Base-by-base conservation (phyloP, 1,140 invertebrate genomes). In the Hycleus phaleratus region DNA sequence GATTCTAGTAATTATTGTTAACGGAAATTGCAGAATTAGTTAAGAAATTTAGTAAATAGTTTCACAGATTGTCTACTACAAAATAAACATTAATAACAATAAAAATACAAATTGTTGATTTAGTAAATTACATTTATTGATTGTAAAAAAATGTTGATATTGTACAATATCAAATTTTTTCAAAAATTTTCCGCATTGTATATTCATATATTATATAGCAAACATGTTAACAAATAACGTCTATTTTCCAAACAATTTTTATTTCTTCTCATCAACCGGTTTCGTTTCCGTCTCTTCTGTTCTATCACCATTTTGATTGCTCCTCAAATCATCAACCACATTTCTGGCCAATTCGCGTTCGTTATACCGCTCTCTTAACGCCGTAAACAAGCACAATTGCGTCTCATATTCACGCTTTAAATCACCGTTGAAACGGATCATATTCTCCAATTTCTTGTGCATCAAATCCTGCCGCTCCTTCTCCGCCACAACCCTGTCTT, bases 321-420 rank as follows among this genome's bases (percentile, higher is more conserved):
- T 12, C 18, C 50, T 58, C 38, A 66, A 57, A 43, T 60, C 44
- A 10, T 60, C 56, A 2, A 69, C 46, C 18, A 69, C 65, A 2
- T 61, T 63, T 49, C 58, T 50, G 9, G 70, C 68, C 38, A 71
- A 43, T 54, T 71, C 68, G 24, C 68, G 61, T 62, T 73, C 69
- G 24, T 58, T 64, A 49, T 74, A 74, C 9, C 66, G 61, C 38
- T 70, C 63, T 46, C 68, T 60, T 39, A 74, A 53, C 42, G 68
- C 68, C 4, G 81, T 82, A 69, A 90, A 90, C 25, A 89, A 77
- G 25, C 74, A 77, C 1, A 88, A 74, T 66, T 90, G 88, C 1
- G 81, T 84, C 64, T 87, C 82, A 62, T 90, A 90, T 70, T 90
- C 87, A 9, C 79, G 79, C 60, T 85, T 85, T 8, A 90, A 74